Evolutionary conservation across 2,888 invertebrate species (phyloP).

Genomic region (Amphipyra tragopoginis): DNA sequence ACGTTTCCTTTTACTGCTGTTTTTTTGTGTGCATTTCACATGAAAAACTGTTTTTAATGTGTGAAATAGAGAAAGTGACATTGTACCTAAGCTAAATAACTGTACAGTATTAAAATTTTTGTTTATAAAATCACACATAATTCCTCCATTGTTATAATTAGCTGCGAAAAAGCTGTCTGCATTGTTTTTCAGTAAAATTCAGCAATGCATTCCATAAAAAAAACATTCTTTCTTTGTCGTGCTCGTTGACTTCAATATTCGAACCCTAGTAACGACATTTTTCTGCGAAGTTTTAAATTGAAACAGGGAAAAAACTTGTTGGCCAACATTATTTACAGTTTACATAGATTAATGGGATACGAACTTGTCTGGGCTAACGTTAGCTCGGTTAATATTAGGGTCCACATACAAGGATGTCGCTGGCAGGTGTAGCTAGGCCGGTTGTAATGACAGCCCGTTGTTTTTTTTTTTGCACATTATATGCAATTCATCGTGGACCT

Average conservation of each 20-base stretch:
- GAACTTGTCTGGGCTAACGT: conserved; percentile 25
- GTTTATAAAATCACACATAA: too few relatives aligned
- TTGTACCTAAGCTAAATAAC: too few relatives aligned
- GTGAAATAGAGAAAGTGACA: too few relatives aligned
- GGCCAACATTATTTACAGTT: conserved; percentile 21
- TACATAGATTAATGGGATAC: conserved; percentile 33
- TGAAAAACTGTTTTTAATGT: too few relatives aligned
- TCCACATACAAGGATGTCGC: conserved; percentile 25
- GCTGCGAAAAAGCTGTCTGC: background rate
- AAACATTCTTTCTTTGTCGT: background rate
- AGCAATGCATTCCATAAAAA: background rate
- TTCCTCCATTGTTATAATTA: too few relatives aligned
- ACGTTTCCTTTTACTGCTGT: too few relatives aligned
- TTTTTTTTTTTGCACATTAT: conserved; percentile 36
- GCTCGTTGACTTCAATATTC: background rate
- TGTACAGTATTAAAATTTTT: too few relatives aligned
- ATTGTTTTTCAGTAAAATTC: background rate
- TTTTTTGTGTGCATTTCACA: too few relatives aligned
- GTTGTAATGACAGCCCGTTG: conserved; percentile 46
- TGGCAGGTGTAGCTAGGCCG: conserved; percentile 54
- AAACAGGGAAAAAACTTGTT: conserved; percentile 32
- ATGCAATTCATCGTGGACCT: conserved; percentile 40
- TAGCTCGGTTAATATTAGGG: conserved; percentile 48
- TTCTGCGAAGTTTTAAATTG: conserved; percentile 20
- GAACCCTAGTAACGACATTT: background rate